phyloP scores from a whole-genome alignment of 2,113 vertebrate species.

The Trogon surrucura region DNA sequence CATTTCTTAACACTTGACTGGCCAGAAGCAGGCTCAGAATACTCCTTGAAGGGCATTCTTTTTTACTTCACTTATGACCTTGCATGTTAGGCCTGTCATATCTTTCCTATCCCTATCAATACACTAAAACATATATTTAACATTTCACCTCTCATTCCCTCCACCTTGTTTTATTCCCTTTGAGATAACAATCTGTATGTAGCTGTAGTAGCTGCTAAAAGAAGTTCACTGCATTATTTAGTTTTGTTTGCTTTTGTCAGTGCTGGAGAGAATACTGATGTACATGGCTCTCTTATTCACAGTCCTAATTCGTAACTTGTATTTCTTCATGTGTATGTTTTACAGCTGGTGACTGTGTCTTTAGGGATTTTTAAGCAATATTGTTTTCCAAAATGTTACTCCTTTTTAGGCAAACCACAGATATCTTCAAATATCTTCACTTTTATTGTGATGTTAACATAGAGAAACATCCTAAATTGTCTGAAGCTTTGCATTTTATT shows the following conservation, averaged over 20 bases:
- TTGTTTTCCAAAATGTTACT: background rate
- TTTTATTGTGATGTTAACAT: background rate
- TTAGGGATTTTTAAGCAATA: background rate
- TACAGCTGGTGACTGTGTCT: background rate
- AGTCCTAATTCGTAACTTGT: background rate
- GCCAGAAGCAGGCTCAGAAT: background rate
- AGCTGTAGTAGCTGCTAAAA: background rate
- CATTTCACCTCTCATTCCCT: background rate
- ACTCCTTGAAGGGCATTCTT: background rate
- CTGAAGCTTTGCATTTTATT: background rate
- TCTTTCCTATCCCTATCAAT: background rate
- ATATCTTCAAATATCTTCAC: background rate
- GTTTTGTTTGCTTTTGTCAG: slow-evolving; percentile 19
- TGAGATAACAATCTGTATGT: slow-evolving; percentile 4
- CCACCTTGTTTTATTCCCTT: background rate
- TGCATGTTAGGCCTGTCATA: background rate
- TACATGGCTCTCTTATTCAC: background rate
- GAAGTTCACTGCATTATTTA: slow-evolving; percentile 46
- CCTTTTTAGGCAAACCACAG: background rate
- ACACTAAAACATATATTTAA: background rate
- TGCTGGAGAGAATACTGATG: slow-evolving; percentile 12
- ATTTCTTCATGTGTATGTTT: background rate
- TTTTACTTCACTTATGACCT: background rate
- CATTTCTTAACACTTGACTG: background rate
- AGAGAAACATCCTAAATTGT: background rate